These are phyloP conservation scores for Troilus luridus DNA, from an alignment of 2,888 invertebrate genomes.

Conservation along the genomic window DNA sequence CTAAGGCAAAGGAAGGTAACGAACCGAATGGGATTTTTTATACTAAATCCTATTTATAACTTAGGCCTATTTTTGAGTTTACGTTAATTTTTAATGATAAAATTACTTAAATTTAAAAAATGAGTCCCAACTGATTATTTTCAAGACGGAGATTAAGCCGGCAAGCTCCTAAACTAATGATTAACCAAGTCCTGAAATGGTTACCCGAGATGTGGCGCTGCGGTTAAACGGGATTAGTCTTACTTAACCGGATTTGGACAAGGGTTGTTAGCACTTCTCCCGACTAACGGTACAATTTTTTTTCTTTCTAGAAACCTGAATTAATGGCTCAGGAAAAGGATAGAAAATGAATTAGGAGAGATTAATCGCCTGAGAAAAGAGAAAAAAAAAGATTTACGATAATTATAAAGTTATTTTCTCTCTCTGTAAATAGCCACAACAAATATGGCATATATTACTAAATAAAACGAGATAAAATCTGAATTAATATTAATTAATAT, in stretches of 20 bases:
- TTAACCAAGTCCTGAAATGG: neutral
- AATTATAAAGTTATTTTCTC: neutral
- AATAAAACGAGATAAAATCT: neutral
- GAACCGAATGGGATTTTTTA: neutral
- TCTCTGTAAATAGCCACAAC: neutral
- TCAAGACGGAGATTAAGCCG: neutral
- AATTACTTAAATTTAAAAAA: neutral
- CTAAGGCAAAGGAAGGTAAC: too few species aligned
- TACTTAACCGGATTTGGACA: slow-evolving; percentile 17
- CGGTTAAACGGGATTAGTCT: slow-evolving; percentile 6
- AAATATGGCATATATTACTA: neutral
- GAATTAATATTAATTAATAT: too few species aligned
- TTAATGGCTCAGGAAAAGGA: neutral
- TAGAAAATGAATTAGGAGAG: neutral
- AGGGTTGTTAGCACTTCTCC: neutral
- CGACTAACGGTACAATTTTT: neutral
- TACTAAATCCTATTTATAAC: neutral
- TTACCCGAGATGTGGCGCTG: neutral
- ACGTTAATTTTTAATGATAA: neutral
- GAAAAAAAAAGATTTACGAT: neutral
- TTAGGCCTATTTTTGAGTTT: neutral
- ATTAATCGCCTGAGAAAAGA: neutral
- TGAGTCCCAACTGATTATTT: neutral
- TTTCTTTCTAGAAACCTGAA: neutral
- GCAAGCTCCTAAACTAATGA: neutral